Evolutionary conservation across 2,888 invertebrate species (phyloP), one percentile per base, ranked within the genome.

Genomic region (Oxyteleia sp.): DNA sequence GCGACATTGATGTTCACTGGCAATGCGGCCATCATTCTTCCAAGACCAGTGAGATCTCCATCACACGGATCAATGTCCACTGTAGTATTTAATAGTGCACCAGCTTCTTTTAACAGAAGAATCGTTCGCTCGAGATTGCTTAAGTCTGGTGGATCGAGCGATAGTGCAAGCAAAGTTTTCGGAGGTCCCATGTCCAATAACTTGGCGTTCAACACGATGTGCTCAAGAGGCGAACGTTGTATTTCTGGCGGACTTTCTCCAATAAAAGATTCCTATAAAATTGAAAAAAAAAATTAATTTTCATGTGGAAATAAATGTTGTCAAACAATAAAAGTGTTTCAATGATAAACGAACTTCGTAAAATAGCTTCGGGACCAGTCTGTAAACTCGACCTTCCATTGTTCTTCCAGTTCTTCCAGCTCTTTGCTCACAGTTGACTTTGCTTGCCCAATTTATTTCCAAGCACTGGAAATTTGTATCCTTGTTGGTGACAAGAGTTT

Each of bases 401-500:
- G 98, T 96, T 86, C 99, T 95, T 0, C 99, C 99, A 66, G 98
- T 97, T 82, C 99, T 96, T 0, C 99, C 99, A 49, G 96, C 95
- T 68, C 99, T 95, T 94, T 99, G 99, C 26, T 95, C 96, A 90
- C 98, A 98, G 93, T 97, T 98, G 0, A 96, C 96, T 90, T 97
- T 96, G 0, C 98, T 97, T 0, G 98, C 98, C 99, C 99, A 99
- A 75, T 95, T 94, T 85, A 98, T 91, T 88, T 96, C 95, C 55
- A 99, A 94, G 51, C 96, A 95, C 16, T 96, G 95, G 91, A 96
- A 98, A 94, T 97, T 97, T 0, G 98, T 97, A 0, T 94, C 94
- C 0, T 95, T 94, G 91, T 99, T 97, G 55, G 96, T 96, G 4
- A 96, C 94, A 87, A 98, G 93, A 41, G 95, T 95, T 94, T 98